Evolutionary conservation across 2,797 vertebrate genomes (phyloP), one percentile per base, ranked within the genome.

Genomic region (Coregonus ussuriensis): DNA sequence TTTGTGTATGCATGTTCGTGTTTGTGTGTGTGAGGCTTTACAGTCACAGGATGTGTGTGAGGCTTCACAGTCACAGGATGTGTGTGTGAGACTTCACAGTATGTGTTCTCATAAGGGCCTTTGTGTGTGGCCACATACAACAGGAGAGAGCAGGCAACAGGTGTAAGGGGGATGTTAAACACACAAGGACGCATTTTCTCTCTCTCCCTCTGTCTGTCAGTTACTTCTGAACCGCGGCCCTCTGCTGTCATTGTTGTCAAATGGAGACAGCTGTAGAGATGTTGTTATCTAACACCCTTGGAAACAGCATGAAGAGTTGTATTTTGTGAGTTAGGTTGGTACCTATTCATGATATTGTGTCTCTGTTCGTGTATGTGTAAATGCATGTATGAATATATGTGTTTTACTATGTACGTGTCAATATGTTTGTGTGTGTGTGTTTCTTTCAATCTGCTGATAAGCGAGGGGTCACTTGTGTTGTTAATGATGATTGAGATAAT

Each of bases 241-340:
- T 56, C 13, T 47, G 82, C 80, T 84, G 80, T 88, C 87, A 82
- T 67, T 3, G 35, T 70, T 78, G 71, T 80, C 71, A 81, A 7
- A 80, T 7, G 18, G 73, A 25, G 18, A 80, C 90, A 92, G 91
- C 91, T 91, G 91, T 84, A 74, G 87, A 86, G 88, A 86, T 41
- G 18, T 54, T 74, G 35, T 82, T 82, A 75, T 72, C 76, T 73
- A 62, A 21, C n/a, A 33, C 21, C 54, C 6, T 74, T 66, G 54
- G 73, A 29, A 68, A 41, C 59, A 65, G 47, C 25, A 68, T 16
- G 71, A 14, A 54, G 51, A 21, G 16, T 47, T 47, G 41, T 47
- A 47, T 71, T 35, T 33, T 62, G 70, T 72, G 79, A 74, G 56
- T 79, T 4, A 18, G 54, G n/a, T 29, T 16, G 35, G 25, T 72